Evolutionary conservation across 1,140 invertebrate species (phyloP).

Genomic region (Lethrus apterus): DNA sequence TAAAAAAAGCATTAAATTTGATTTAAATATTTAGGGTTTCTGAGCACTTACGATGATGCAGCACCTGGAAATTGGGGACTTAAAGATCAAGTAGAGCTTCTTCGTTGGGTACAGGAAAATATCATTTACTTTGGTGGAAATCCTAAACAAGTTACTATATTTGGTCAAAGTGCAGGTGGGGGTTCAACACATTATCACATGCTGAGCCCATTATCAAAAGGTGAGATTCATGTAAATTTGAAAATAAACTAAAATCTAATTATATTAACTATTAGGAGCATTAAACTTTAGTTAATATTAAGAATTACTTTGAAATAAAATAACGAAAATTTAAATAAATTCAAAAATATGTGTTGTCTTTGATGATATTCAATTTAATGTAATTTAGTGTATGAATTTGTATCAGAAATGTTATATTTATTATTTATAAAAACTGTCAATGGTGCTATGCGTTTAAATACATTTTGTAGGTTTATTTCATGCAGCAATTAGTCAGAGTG

Average conservation of each 20-base stretch:
- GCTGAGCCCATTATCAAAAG: slow-evolving; percentile 26
- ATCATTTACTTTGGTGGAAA: slow-evolving; percentile 45
- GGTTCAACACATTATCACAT: slow-evolving; percentile 28
- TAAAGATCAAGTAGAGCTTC: slow-evolving; percentile 32
- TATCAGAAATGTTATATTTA: not conserved
- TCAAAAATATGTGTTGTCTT: not conserved
- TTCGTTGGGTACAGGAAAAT: slow-evolving; percentile 39
- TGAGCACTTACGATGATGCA: slow-evolving; percentile 29
- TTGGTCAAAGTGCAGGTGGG: slow-evolving; percentile 45
- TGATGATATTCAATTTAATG: not conserved
- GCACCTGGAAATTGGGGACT: slow-evolving; percentile 31
- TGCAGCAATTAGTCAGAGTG: slow-evolving; percentile 43
- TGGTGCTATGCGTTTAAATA: too few species aligned
- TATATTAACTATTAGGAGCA: not conserved
- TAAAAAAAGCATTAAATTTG: not conserved
- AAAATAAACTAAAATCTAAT: not conserved
- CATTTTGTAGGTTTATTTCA: slow-evolving; percentile 34
- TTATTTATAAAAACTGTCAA: not conserved
- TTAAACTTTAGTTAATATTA: not conserved
- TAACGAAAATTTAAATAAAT: not conserved
- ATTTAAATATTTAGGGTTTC: slow-evolving; percentile 28
- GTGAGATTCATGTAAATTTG: not conserved
- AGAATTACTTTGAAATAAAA: not conserved
- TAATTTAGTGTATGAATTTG: not conserved
- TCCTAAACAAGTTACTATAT: slow-evolving; percentile 43